These are phyloP conservation scores for Drosophila melanosoma DNA, from an alignment of 2,888 invertebrate genomes.

Conservation along the genomic window DNA sequence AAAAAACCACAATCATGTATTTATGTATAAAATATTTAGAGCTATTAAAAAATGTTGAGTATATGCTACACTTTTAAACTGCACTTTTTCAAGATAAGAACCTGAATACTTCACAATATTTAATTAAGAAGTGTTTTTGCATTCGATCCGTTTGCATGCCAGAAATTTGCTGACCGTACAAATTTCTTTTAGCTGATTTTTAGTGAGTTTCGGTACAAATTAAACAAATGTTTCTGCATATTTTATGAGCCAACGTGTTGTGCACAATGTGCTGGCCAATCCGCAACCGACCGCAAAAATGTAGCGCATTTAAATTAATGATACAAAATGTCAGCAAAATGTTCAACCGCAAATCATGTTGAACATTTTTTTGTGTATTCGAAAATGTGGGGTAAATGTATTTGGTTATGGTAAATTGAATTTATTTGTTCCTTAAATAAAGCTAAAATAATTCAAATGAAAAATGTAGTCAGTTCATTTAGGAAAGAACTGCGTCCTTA, in stretches of 20 bases:
- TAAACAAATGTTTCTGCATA: constrained; percentile 59
- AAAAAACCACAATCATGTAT: background rate
- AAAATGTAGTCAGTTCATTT: constrained; percentile 2
- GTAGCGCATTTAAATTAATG: constrained; percentile 70
- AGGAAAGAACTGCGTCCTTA: constrained; percentile 64
- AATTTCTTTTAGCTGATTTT: constrained; percentile 13
- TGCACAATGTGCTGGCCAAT: constrained; percentile 24
- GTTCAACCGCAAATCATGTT: constrained; percentile 69
- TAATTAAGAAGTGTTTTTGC: background rate
- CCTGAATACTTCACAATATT: background rate
- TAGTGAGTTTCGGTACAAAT: constrained; percentile 34
- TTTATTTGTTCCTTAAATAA: background rate
- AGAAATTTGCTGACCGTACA: constrained; percentile 3
- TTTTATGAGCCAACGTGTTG: constrained; percentile 54
- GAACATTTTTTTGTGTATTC: constrained; percentile 16
- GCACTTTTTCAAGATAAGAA: background rate
- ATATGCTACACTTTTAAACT: background rate
- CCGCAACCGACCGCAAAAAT: constrained; percentile 58
- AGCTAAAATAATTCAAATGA: background rate
- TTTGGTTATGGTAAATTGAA: background rate
- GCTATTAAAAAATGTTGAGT: background rate
- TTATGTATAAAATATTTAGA: background rate
- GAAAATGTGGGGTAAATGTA: background rate
- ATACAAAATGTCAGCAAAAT: constrained; percentile 64
- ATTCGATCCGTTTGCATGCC: constrained; percentile 9